Conservation (phyloP, 1,140 invertebrate genomes). For the Atopsyche davidsoni region DNA sequence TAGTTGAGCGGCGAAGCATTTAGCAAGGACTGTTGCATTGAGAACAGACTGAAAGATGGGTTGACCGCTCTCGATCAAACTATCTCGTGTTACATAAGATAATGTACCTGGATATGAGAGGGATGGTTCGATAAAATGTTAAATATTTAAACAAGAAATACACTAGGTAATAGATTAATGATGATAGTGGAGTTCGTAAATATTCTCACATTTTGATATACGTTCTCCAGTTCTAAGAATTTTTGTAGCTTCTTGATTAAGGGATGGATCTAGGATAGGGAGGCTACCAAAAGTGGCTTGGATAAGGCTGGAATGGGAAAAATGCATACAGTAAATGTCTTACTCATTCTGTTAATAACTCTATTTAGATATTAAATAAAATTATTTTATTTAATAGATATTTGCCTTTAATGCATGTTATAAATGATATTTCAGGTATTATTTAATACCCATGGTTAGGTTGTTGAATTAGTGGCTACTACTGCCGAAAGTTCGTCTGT, state of each 20-base stretch:
- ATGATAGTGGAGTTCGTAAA: background rate
- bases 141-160: too few species aligned
- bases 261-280: slow-evolving; percentile 57
- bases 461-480: too few species aligned
- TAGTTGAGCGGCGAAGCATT: slow-evolving; percentile 60
- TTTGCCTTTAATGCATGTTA: too few species aligned
- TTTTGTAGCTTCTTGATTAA: slow-evolving; percentile 63
- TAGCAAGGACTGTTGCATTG: slow-evolving; percentile 55
- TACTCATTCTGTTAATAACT: background rate
- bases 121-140: background rate
- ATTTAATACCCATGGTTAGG: too few species aligned
- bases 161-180: background rate
- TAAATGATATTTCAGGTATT: background rate
- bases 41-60: slow-evolving; percentile 47
- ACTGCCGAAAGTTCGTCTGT: too few species aligned
- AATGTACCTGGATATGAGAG: slow-evolving; percentile 38
- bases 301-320: slow-evolving; percentile 55
- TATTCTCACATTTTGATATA: slow-evolving; percentile 60
- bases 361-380: background rate
- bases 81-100: slow-evolving; percentile 42
- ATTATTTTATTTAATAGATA: background rate
- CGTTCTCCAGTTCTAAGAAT: slow-evolving; percentile 62
- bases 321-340: background rate
- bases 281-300: slow-evolving; percentile 68
- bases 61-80: slow-evolving; percentile 36